Evolutionary conservation across 2,888 invertebrate genomes (phyloP), one percentile per base, ranked within the genome.

Genomic region (Caenorhabditis sp.): DNA sequence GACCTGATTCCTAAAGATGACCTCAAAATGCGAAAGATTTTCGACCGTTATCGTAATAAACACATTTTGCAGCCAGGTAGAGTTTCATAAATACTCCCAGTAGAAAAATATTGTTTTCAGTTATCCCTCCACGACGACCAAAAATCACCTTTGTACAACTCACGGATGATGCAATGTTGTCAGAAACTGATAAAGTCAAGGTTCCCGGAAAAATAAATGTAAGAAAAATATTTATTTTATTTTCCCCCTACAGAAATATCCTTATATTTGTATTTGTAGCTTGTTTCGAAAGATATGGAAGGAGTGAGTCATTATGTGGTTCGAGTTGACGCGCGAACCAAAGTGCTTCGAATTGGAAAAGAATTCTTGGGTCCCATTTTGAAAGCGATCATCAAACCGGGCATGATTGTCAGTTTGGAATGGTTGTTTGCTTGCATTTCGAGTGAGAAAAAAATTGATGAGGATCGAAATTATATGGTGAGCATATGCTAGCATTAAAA

Each of bases 171-270:
- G 62, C 53, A 20, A 31, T 66, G 20, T 27, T 76, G 5, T 59
- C 50, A 10, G 69, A 75, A 5, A 14, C 60, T 14, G 60, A 75
- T n/a, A 61, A 60, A 26, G 23, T 17, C 17, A 63, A 57, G 23
- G 50, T 73, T 3, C 73, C 73, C 4, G 73, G 73, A 43, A 69
- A 69, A 31, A 73, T 73, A 4, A 73, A 73, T 60, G 73, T 73
- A 25, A 66, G 52, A 31, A 31, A 54, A 54, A 23, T 26, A 17
- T 59, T 38, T n/a, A 14, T 57, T 7, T 27, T 36, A 27, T n/a
- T 5, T 5, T 5, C 27, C 20, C 17, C 14, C 10, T 14, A 25
- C 38, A 12, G n/a, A n/a, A n/a, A n/a, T n/a, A n/a, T n/a, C n/a
- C n/a, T n/a, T n/a, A n/a, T n/a, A n/a, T n/a, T n/a, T n/a, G n/a